Conservation (phyloP, 2,113 vertebrate genomes). For the Aix galericulata region DNA sequence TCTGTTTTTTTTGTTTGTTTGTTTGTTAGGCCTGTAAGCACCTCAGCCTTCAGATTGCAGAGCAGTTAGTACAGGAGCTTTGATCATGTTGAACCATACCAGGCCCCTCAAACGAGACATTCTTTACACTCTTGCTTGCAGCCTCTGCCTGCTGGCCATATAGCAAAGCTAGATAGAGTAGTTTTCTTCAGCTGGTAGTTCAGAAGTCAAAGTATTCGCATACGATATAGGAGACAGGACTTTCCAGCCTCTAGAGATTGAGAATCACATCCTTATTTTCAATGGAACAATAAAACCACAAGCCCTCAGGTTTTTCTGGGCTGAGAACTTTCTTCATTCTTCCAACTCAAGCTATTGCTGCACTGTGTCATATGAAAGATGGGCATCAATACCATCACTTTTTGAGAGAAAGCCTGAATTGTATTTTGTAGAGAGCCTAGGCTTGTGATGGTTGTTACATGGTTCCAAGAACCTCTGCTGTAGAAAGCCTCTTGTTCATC, state of each 20-base stretch:
- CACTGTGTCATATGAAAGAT: neutral
- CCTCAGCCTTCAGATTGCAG: neutral
- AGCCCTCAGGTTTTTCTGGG: neutral
- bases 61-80: neutral
- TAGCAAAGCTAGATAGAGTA: neutral
- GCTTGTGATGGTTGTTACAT: neutral
- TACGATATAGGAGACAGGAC: neutral
- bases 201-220: neutral
- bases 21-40: neutral
- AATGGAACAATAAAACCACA: neutral
- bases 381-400: neutral
- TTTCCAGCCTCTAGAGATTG: neutral
- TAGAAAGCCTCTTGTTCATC: neutral
- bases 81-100: neutral
- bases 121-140: neutral
- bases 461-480: neutral
- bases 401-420: neutral
- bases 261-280: neutral
- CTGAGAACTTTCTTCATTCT: neutral
- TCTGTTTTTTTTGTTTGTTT: neutral
- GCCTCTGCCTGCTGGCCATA: neutral
- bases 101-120: neutral
- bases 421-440: neutral
- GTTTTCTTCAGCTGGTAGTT: neutral
- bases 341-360: neutral